Evolutionary conservation across 2,113 vertebrate species (phyloP).

Genomic region (Onychostoma macrolepis): DNA sequence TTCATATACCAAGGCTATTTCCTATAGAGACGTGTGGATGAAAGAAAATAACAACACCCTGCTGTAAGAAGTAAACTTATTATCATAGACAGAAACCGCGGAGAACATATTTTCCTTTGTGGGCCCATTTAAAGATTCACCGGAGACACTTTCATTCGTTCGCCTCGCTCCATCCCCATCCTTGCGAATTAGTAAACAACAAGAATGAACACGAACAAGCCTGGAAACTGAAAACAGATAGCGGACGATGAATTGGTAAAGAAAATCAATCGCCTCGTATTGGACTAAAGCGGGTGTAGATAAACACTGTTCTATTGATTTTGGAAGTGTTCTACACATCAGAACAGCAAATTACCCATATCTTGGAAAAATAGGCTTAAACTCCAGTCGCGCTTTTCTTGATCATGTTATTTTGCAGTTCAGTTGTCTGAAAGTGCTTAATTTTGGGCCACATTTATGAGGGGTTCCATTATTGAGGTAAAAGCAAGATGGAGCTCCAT

Average conservation of each 20-base stretch:
- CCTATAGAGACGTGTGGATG: slow-evolving; percentile 28
- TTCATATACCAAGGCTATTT: slow-evolving; percentile 27
- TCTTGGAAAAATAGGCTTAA: slow-evolving; percentile 7
- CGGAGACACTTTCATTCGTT: background rate
- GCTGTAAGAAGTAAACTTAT: slow-evolving; percentile 2
- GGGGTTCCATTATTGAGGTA: slow-evolving; percentile 39
- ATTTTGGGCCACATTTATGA: slow-evolving; percentile 21
- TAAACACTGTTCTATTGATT: slow-evolving; percentile 40
- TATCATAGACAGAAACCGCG: background rate
- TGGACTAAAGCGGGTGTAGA: slow-evolving; percentile 14
- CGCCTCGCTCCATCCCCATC: background rate
- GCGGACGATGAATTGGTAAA: slow-evolving; percentile 5
- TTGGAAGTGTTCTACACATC: slow-evolving; percentile 23
- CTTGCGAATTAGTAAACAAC: slow-evolving; percentile 14
- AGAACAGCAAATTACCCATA: slow-evolving; percentile 27
- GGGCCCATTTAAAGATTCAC: slow-evolving; percentile 25
- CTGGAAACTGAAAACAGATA: slow-evolving; percentile 34
- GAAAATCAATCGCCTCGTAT: slow-evolving; percentile 34
- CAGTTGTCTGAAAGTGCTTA: slow-evolving; percentile 12
- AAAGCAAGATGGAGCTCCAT: slow-evolving; percentile 32
- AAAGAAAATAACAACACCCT: slow-evolving; percentile 41
- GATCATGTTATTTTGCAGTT: background rate
- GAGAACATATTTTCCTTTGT: slow-evolving; percentile 10
- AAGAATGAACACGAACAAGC: slow-evolving; percentile 13
- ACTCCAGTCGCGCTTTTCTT: background rate